Evolutionary conservation across 1,140 invertebrate species (phyloP).

Genomic region (Ips nitidus): DNA sequence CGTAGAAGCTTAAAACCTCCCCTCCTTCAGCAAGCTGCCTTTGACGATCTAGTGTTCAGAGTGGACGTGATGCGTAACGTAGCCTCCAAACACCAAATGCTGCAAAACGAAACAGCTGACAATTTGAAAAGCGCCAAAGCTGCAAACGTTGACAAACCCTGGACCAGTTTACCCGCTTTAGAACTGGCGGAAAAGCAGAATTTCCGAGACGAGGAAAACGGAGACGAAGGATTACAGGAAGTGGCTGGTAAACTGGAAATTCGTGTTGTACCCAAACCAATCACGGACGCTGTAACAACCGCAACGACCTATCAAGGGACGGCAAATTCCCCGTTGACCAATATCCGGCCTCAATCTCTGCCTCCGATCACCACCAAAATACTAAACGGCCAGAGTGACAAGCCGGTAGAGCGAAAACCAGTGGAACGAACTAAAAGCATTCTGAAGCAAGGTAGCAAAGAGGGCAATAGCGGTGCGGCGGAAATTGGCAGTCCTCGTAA

Average conservation of each 20-base stretch:
- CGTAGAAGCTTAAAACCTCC: conserved; percentile 63
- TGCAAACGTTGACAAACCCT: conserved; percentile 58
- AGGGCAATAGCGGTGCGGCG: conserved; percentile 33
- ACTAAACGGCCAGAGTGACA: neutral
- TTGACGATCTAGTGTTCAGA: conserved; percentile 79
- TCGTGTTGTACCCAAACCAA: conserved; percentile 64
- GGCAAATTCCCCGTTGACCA: conserved; percentile 16
- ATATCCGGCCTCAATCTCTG: conserved; percentile 23
- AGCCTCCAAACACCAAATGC: conserved; percentile 62
- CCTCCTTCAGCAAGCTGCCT: conserved; percentile 79
- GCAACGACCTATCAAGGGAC: conserved; percentile 18
- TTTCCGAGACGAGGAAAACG: conserved; percentile 31
- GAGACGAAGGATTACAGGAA: conserved; percentile 45
- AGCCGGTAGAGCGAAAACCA: conserved; percentile 32
- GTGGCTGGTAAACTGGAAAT: conserved; percentile 73
- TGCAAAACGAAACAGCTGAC: neutral
- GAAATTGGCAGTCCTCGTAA: conserved; percentile 47
- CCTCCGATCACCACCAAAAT: conserved; percentile 28
- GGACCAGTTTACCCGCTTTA: conserved; percentile 50
- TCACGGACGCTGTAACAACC: conserved; percentile 21
- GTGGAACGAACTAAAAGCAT: conserved; percentile 49
- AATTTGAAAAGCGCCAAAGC: conserved; percentile 43
- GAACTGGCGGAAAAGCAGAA: conserved; percentile 31
- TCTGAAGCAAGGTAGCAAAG: conserved; percentile 50
- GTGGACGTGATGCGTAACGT: conserved; percentile 84